Percentiles rank a stretch among this genome's conserved stretches.
Conservation (phyloP, 2,888 invertebrate genomes). For the Drosophila anomalata region DNA sequence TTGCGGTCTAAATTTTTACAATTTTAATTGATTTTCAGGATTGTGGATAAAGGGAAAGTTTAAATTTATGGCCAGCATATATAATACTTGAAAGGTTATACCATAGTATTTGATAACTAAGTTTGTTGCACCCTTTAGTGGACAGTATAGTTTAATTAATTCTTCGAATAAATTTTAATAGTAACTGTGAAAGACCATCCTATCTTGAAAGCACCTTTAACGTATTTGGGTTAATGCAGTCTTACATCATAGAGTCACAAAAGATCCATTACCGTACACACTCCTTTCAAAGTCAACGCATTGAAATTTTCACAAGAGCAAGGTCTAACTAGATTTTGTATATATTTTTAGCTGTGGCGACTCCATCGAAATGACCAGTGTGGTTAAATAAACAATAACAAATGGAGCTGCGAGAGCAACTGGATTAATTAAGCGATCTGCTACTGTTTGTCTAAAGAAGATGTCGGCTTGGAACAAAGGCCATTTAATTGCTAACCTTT, state of each 20-base stretch:
- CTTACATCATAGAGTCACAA: constrained; percentile 35
- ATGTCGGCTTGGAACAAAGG: constrained; percentile 65
- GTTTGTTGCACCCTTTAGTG: neutral
- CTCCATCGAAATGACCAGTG: constrained; percentile 75
- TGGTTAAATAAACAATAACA: constrained; percentile 60
- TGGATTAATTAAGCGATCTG: constrained; percentile 53
- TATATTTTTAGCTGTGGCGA: constrained; percentile 78
- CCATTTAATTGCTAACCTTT: constrained; percentile 52
- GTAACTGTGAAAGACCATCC: neutral
- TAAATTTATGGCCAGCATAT: neutral
- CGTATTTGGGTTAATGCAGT: constrained; percentile 19
- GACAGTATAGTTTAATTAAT: neutral
- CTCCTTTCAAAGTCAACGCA: constrained; percentile 47
- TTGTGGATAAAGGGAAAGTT: neutral
- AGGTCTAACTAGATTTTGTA: constrained; percentile 25
- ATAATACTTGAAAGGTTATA: neutral
- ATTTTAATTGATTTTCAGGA: neutral
- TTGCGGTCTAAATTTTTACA: constrained; percentile 15
- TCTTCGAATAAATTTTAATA: neutral
- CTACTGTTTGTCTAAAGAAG: constrained; percentile 59
- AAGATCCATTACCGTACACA: constrained; percentile 49
- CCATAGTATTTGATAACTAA: neutral
- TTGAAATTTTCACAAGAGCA: constrained; percentile 12
- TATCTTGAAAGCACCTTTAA: constrained; percentile 9
- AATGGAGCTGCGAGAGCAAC: constrained; percentile 38